Evolutionary conservation across 2,797 vertebrate genomes (phyloP), one percentile per base, ranked within the genome.

Genomic region (Pangasius mekongensis): DNA sequence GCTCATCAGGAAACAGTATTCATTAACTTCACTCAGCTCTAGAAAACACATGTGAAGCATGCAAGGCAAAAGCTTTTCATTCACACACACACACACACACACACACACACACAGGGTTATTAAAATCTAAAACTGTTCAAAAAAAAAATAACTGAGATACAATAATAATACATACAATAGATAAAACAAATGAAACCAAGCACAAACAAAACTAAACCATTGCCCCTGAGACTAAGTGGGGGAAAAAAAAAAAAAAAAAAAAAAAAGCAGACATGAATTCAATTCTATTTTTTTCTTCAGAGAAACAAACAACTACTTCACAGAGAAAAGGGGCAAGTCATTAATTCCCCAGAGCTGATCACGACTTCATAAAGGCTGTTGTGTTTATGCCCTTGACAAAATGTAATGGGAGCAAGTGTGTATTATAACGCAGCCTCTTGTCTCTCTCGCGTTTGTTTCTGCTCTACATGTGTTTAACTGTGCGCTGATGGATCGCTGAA

Each of bases 1-100:
- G 73, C 89, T 88, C 86, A 6, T 78, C 71, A 92, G 91, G 90
- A 92, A 92, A 90, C 83, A 67, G 86, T 82, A 87, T 84, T 89
- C 90, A 92, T 90, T 89, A 89, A 88, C 88, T 67, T 62, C 11
- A 36, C 67, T 81, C 9, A 49, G 84, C 84, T 73, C 76, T 56
- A 49, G 27, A 88, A 80, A 84, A 76, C 73, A 89, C 84, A 88
- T 71, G 69, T 82, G 56, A 24, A 62, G 36, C 58, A 62, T 62
- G 33, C 36, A 78, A n/a, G 20, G 11, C 52, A 56, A 54, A 56
- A 18, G 27, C 76, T 78, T 81, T 58, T 78, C 47, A 20, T 54
- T 78, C 14, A 9, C 6, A 9, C 89, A 90, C 87, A 89, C 84
- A 89, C 85, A 90, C 84, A 87, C 89, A 87, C 86, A 5, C 87